Evolutionary conservation across 2,888 invertebrate genomes (phyloP), one percentile per base, ranked within the genome.

Genomic region (Saturnia pavonia): DNA sequence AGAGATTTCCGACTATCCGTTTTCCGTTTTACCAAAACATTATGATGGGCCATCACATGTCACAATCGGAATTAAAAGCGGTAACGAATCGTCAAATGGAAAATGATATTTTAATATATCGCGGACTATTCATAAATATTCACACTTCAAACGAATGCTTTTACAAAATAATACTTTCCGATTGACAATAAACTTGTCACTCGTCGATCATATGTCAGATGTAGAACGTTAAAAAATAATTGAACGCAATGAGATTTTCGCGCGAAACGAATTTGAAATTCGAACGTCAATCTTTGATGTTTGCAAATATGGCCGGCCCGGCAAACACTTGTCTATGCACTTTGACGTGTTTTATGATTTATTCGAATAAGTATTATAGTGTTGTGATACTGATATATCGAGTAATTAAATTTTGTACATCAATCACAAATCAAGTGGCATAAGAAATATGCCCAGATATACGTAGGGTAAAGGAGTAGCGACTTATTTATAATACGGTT

Each of bases 61-160:
- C 77, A 76, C 80, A 86, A 89, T 88, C 77, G 82, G 84, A 87
- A 88, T 91, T 89, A 89, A 89, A 89, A 88, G 84, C 79, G 80
- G 76, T 82, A 85, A 82, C 34, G 63, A 82, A 83, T 82, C 77
- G 80, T 71, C 71, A 74, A 73, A 74, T 74, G 75, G 76, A 76
- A 77, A 82, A 80, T 74, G 85, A 84, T 87, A 86, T 89, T 90
- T 91, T 82, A 89, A 86, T 85, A 82, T 82, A 85, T 87, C 84
- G 86, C 82, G 80, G 76, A 72, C 75, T 70, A 76, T 88, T 91
- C 88, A 92, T 92, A 91, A 91, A 93, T 92, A 93, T 93, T 92
- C 89, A 91, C 86, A 85, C 84, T 85, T 80, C 81, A 27, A 60
- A 14, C 79, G 82, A 85, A 88, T 84, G 91, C 90, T 89, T 91